Conservation (phyloP, 1,140 invertebrate species). For the Caenorhabditis briggsae region DNA sequence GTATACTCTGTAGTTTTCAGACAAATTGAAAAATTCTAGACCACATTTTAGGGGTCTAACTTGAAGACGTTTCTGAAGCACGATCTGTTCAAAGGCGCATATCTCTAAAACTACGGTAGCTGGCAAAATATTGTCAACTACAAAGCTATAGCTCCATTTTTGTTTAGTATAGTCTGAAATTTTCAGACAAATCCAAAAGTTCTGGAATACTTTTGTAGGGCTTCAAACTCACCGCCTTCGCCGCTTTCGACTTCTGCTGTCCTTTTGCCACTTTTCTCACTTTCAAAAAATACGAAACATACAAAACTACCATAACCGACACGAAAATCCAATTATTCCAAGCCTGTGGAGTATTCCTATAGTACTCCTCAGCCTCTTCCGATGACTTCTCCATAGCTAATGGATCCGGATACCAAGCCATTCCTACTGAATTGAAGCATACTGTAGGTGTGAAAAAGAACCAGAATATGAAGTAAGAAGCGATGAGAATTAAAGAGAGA, state of each 20-base stretch:
- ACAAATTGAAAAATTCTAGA: too few relatives aligned
- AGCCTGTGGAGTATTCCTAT: not conserved
- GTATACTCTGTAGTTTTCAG: too few relatives aligned
- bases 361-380: not conserved
- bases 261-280: slow-evolving; percentile 15
- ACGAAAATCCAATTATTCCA: slow-evolving; percentile 36
- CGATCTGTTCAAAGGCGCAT: too few relatives aligned
- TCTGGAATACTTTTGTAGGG: too few relatives aligned
- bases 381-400: not conserved
- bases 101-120: too few relatives aligned
- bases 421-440: slow-evolving; percentile 18
- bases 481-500: not conserved
- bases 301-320: not conserved
- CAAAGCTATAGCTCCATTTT: too few relatives aligned
- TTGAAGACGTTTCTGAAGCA: too few relatives aligned
- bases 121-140: too few relatives aligned
- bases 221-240: not conserved
- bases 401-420: slow-evolving; percentile 26
- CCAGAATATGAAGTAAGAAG: not conserved
- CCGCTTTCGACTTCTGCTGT: not conserved
- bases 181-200: too few relatives aligned
- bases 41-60: too few relatives aligned
- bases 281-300: not conserved
- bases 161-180: too few relatives aligned
- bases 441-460: slow-evolving; percentile 2